Evolutionary conservation across 23 tunicate species (phyloP).

Genomic region (Halocynthia roretzi): DNA sequence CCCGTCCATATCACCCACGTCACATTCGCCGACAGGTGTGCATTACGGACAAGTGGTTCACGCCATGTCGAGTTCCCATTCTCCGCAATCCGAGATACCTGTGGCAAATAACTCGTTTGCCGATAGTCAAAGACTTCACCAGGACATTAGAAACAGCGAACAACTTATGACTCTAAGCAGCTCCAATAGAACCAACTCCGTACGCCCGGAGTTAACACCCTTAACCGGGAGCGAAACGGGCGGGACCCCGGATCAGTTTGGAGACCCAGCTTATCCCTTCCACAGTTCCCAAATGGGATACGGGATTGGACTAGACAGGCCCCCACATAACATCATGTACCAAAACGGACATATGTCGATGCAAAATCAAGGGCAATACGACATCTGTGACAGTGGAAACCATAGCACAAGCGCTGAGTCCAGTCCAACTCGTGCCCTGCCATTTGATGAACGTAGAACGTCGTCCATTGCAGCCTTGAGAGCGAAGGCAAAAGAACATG

Average conservation of each 20-base stretch:
- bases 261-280: constrained; percentile 3
- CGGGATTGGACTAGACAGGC: neutral
- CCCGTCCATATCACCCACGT: constrained; percentile 7
- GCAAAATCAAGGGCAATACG: constrained; percentile 8
- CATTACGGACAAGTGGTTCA: constrained; percentile 1
- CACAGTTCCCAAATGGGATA: neutral
- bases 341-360: neutral
- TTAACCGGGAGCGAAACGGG: neutral
- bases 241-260: neutral
- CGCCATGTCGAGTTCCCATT: neutral
- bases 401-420: neutral
- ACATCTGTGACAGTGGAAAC: neutral
- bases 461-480: constrained; percentile 24
- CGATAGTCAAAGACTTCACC: neutral
- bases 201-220: neutral
- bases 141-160: neutral
- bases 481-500: constrained; percentile 22
- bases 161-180: neutral
- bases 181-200: neutral
- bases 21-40: neutral
- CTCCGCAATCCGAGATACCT: constrained; percentile 18
- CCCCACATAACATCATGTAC: neutral
- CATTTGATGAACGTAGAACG: constrained; percentile 9
- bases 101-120: neutral
- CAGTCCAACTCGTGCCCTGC: neutral